phyloP scores from a whole-genome alignment of 1,140 invertebrate genomes.

The Chelonus insularis region DNA sequence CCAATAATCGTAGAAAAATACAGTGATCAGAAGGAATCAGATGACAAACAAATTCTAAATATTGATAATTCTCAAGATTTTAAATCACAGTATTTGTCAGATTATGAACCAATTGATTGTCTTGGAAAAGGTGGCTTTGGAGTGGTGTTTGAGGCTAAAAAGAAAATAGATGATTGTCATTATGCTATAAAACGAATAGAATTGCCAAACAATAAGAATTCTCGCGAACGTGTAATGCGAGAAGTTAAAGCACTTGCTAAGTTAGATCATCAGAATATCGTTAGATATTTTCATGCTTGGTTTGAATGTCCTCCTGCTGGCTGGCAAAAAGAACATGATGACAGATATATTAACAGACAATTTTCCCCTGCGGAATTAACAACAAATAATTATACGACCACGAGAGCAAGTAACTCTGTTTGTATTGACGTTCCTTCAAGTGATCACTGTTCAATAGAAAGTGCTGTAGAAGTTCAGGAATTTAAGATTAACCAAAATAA shows the following conservation, averaged over 20 bases:
- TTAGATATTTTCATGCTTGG: slow-evolving; percentile 94
- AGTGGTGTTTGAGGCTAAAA: slow-evolving; percentile 93
- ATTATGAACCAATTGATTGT: slow-evolving; percentile 83
- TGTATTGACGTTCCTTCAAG: slow-evolving; percentile 44
- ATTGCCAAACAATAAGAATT: slow-evolving; percentile 78
- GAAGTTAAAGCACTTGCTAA: slow-evolving; percentile 94
- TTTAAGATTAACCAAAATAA: slow-evolving; percentile 22
- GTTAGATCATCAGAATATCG: slow-evolving; percentile 92
- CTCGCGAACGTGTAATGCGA: slow-evolving; percentile 83
- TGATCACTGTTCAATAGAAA: slow-evolving; percentile 44
- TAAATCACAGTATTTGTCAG: slow-evolving; percentile 77
- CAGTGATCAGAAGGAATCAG: slow-evolving; percentile 45
- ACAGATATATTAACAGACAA: slow-evolving; percentile 61
- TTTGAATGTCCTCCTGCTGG: slow-evolving; percentile 83
- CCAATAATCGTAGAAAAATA: slow-evolving; percentile 54
- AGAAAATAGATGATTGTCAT: slow-evolving; percentile 91
- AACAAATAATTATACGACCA: slow-evolving; percentile 40
- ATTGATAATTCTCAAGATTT: slow-evolving; percentile 53
- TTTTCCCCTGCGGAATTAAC: slow-evolving; percentile 44
- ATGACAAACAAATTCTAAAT: slow-evolving; percentile 31
- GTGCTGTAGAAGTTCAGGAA: slow-evolving; percentile 48
- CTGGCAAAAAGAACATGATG: slow-evolving; percentile 85
- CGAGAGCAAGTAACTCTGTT: slow-evolving; percentile 38
- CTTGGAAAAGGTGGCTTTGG: slow-evolving; percentile 96
- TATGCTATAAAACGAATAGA: slow-evolving; percentile 96